Percentiles rank a stretch among this genome's conserved stretches.
Evolutionary conservation across 1,140 invertebrate genomes (phyloP).

Genomic region (Nephila pilipes): DNA sequence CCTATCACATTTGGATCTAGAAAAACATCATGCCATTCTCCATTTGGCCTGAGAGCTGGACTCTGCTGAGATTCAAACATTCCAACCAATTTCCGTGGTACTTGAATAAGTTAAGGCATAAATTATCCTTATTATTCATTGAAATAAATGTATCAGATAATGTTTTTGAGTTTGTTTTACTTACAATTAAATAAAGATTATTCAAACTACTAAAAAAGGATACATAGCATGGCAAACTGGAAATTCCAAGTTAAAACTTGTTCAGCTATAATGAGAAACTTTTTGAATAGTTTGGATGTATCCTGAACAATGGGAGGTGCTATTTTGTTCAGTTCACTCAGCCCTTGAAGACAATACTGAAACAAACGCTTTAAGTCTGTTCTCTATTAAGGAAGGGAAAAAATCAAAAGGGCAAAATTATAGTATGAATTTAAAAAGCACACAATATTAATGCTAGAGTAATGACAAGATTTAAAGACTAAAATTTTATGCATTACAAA

Average conservation of each 20-base stretch:
- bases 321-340: constrained; percentile 84
- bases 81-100: constrained; percentile 87
- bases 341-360: constrained; percentile 85
- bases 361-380: constrained; percentile 91
- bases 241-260: constrained; percentile 89
- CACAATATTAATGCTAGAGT: too few relatives aligned
- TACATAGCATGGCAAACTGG: constrained; percentile 79
- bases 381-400: constrained; percentile 81
- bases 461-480: too few relatives aligned
- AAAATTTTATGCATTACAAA: too few relatives aligned
- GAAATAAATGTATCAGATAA: not conserved
- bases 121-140: not conserved
- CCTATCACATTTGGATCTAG: constrained; percentile 87
- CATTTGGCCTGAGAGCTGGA: constrained; percentile 85
- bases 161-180: too few relatives aligned
- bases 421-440: too few relatives aligned
- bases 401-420: not conserved
- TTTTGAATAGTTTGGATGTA: constrained; percentile 82
- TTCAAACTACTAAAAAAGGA: constrained; percentile 51
- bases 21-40: constrained; percentile 89
- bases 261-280: constrained; percentile 87
- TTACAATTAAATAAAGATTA: too few relatives aligned
- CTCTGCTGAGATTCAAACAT: constrained; percentile 86
- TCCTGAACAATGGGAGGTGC: constrained; percentile 83
- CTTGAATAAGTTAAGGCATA: constrained; percentile 79